These are phyloP conservation scores for Drosophila ficusphila DNA, from an alignment of 1,140 invertebrate species.

Conservation along the genomic window DNA sequence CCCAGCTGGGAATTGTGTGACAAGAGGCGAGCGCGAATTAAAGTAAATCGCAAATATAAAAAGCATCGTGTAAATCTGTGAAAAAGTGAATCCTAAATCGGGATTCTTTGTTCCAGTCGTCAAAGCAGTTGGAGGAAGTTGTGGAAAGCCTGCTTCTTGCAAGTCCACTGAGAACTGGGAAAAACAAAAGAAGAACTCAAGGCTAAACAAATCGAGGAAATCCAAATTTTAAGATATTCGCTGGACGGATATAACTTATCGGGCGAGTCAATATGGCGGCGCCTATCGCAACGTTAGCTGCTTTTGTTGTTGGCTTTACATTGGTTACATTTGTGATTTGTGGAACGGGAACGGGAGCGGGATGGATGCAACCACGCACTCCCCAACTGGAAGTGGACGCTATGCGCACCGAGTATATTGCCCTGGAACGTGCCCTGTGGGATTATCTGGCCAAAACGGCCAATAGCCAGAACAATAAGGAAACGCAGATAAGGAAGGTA, in stretches of 20 bases:
- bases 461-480: slow-evolving; percentile 61
- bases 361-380: slow-evolving; percentile 12
- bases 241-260: slow-evolving; percentile 22
- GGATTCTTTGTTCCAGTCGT: not conserved
- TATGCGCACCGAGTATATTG: slow-evolving; percentile 86
- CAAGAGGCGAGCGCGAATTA: slow-evolving; percentile 37
- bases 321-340: slow-evolving; percentile 10
- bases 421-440: slow-evolving; percentile 72
- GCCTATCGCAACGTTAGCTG: slow-evolving; percentile 10
- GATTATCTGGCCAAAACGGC: slow-evolving; percentile 63
- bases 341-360: not conserved
- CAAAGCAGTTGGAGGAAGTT: slow-evolving; percentile 11
- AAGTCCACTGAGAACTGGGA: not conserved
- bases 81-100: slow-evolving; percentile 5
- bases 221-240: slow-evolving; percentile 12
- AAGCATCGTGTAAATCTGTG: slow-evolving; percentile 2
- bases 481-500: slow-evolving; percentile 69
- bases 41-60: slow-evolving; percentile 55
- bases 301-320: slow-evolving; percentile 11
- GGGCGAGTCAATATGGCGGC: slow-evolving; percentile 18
- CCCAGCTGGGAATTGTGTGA: slow-evolving; percentile 9
- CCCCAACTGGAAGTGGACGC: slow-evolving; percentile 84
- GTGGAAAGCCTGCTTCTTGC: not conserved
- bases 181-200: not conserved
- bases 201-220: slow-evolving; percentile 1